Percentiles rank a stretch among this genome's conserved stretches.
Evolutionary conservation across 2,888 invertebrate genomes (phyloP).

Genomic region (Ophioninae sp.): DNA sequence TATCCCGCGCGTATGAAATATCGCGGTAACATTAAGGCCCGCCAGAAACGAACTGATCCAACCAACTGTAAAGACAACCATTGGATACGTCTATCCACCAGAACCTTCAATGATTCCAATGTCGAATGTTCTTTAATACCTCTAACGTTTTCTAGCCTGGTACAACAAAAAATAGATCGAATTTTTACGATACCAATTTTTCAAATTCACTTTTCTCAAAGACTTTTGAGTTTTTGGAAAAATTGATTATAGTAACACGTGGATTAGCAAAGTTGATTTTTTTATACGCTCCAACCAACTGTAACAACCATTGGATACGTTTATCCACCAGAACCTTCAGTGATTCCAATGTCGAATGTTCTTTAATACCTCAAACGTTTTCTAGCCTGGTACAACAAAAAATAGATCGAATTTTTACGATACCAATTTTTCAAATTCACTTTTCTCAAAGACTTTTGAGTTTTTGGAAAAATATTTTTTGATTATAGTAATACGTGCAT

Average conservation of each 20-base stretch:
- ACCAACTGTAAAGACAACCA: slow-evolving; percentile 61
- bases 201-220: too few relatives aligned
- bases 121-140: too few relatives aligned
- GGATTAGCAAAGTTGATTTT: too few relatives aligned
- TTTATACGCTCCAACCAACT: slow-evolving; percentile 67
- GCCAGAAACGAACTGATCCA: slow-evolving; percentile 62
- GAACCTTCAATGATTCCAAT: slow-evolving; percentile 49
- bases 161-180: too few relatives aligned
- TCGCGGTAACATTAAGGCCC: slow-evolving; percentile 76
- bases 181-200: too few relatives aligned
- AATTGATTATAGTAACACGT: too few relatives aligned
- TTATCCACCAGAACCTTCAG: slow-evolving; percentile 11
- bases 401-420: too few relatives aligned
- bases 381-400: slow-evolving; percentile 17
- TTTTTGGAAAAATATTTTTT: too few relatives aligned
- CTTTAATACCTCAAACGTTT: slow-evolving; percentile 14
- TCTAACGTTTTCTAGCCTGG: slow-evolving; percentile 7
- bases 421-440: too few relatives aligned
- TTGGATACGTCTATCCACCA: slow-evolving; percentile 18
- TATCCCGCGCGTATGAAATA: slow-evolving; percentile 68
- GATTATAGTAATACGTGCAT: too few relatives aligned
- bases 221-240: too few relatives aligned
- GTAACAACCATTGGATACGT: slow-evolving; percentile 53
- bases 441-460: too few relatives aligned
- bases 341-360: slow-evolving; percentile 50